phyloP scores from a whole-genome alignment of 2,797 vertebrate genomes.

The Siniperca obscura region DNA sequence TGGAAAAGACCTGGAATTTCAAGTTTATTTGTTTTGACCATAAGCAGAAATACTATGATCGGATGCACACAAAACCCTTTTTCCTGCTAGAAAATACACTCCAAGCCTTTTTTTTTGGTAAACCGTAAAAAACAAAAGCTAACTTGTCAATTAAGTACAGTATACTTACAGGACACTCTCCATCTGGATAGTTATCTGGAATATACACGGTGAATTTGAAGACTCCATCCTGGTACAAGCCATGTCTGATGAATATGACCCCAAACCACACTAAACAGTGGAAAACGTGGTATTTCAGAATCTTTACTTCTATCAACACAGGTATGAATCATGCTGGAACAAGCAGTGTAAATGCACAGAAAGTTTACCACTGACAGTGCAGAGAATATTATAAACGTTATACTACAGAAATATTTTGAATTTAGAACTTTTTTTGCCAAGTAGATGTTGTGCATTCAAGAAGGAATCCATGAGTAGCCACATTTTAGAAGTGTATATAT shows the following conservation, averaged over 20 bases:
- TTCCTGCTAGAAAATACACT: background rate
- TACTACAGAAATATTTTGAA: background rate
- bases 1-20: background rate
- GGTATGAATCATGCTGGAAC: background rate
- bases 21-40: background rate
- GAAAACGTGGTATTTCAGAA: slow-evolving; percentile 3
- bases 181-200: slow-evolving; percentile 99
- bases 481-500: background rate
- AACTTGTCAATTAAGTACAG: background rate
- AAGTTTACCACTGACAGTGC: background rate
- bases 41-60: background rate
- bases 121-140: background rate
- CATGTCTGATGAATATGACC: slow-evolving; percentile 97
- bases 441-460: background rate
- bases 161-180: slow-evolving; percentile 95
- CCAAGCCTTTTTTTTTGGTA: background rate
- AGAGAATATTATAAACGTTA: background rate
- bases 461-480: background rate
- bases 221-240: slow-evolving; percentile 98
- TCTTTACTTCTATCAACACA: background rate
- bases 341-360: background rate
- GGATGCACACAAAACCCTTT: background rate
- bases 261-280: slow-evolving; percentile 95
- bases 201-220: slow-evolving; percentile 99
- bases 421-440: background rate